Conservation (phyloP, 2,113 vertebrate species). For the Zosterops borbonicus region DNA sequence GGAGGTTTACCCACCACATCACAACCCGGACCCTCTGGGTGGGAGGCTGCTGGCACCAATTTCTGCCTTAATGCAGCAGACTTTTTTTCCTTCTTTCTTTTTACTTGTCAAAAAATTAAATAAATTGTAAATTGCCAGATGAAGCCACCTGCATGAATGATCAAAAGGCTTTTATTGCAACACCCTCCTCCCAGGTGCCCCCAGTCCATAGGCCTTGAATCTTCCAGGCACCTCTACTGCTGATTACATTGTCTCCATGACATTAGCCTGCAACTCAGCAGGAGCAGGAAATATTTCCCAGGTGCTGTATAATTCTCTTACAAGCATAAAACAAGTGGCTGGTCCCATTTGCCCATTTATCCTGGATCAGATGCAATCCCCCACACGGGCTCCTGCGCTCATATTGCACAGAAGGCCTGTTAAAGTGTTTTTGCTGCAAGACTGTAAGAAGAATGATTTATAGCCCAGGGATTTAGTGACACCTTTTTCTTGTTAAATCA, state of each 20-base stretch:
- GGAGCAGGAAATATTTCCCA: background rate
- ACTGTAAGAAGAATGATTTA: conserved; percentile 15
- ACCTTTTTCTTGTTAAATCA: conserved; percentile 37
- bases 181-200: background rate
- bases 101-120: background rate
- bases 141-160: background rate
- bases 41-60: background rate
- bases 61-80: background rate
- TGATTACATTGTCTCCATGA: fast-evolving
- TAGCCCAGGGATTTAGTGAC: conserved; percentile 16
- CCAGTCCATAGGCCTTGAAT: background rate
- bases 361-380: background rate
- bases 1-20: background rate
- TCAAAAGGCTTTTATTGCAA: background rate
- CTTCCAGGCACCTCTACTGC: background rate
- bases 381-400: background rate
- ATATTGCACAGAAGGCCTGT: fast-evolving
- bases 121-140: background rate
- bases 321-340: background rate
- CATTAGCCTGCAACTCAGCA: background rate
- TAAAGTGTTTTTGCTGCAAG: background rate
- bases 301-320: background rate
- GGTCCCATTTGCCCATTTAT: background rate
- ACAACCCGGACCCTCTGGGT: fast-evolving
- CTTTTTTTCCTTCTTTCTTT: background rate